Conservation (phyloP, 1,140 invertebrate genomes). For the Lordiphosa clarofinis region DNA sequence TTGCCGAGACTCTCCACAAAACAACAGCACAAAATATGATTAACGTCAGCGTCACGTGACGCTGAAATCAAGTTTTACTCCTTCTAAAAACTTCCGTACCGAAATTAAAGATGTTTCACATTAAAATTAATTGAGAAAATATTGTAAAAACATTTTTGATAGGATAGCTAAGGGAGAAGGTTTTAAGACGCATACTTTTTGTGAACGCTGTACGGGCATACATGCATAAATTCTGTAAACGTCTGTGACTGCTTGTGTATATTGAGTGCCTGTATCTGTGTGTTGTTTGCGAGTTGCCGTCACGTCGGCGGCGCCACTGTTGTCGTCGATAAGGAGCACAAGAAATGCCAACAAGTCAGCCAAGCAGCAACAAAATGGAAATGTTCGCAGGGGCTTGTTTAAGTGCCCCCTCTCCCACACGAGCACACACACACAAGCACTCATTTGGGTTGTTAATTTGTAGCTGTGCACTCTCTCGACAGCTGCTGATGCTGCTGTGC, state of each 20-base stretch:
- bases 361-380: conserved; percentile 56
- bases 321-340: conserved; percentile 73
- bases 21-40: no score
- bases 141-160: no score
- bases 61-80: no score
- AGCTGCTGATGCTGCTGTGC: conserved; percentile 43
- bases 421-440: conserved; percentile 14
- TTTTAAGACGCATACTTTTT: no score
- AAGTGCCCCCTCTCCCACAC: conserved; percentile 34
- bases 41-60: no score
- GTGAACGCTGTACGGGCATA: no score
- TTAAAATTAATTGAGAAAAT: no score
- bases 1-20: no score
- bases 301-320: conserved; percentile 70
- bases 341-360: conserved; percentile 56
- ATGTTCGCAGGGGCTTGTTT: conserved; percentile 52
- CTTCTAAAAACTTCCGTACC: no score
- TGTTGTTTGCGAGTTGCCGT: conserved; percentile 54
- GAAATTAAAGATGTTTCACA: no score
- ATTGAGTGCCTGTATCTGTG: conserved; percentile 19
- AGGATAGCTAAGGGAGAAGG: no score
- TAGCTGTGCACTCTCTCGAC: conserved; percentile 34
- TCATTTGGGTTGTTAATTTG: conserved; percentile 56
- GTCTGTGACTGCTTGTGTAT: conserved; percentile 17
- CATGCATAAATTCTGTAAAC: conserved; percentile 40